Evolutionary conservation across 1,140 invertebrate genomes (phyloP), one percentile per base, ranked within the genome.

Genomic region (Drosophila albomicans): DNA sequence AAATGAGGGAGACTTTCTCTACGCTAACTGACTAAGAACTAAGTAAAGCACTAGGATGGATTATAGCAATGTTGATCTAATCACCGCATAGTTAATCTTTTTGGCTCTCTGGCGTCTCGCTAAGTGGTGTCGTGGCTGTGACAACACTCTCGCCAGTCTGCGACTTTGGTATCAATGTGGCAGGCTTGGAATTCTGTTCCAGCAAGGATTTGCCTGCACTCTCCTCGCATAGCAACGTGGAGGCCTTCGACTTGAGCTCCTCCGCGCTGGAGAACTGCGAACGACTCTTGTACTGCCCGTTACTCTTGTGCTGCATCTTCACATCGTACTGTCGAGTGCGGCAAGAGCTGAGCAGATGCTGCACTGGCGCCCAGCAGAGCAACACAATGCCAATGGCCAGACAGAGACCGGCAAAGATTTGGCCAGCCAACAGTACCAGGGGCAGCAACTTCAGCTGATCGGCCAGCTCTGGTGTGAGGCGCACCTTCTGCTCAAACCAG

Each of bases 401-500:
- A 25, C 81, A 77, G 4, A 92, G 5, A 0, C 82, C 88, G 1
- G 91, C 88, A 56, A 90, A 82, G 3, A 92, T 91, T 32, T 92
- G 91, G 0, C 92, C 92, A 0, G 73, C 70, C 6, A 80, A 41
- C 28, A 91, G 64, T 1, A 91, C 77, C 7, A 80, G 20, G 0
- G 89, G 82, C 8, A 92, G 64, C 3, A 91, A 35, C 57, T 86
- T 91, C 7, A 92, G 45, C 20, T 92, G 90, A 11, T 93, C 92
- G 0, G 93, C 92, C 43, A 95, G 79, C 0, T 95, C 93, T 0
- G 94, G 93, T 4, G 94, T 93, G 1, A 96, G 93, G 11, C 92
- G 91, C 1, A 95, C 95, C 45, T 94, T 93, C 78, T 97, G 94
- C 66, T 95, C 94, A 77, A 97, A 96, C 96, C 96, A 97, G 25